Base-by-base conservation (phyloP, 2,797 vertebrate species). In the Chromobotia macracanthus region DNA sequence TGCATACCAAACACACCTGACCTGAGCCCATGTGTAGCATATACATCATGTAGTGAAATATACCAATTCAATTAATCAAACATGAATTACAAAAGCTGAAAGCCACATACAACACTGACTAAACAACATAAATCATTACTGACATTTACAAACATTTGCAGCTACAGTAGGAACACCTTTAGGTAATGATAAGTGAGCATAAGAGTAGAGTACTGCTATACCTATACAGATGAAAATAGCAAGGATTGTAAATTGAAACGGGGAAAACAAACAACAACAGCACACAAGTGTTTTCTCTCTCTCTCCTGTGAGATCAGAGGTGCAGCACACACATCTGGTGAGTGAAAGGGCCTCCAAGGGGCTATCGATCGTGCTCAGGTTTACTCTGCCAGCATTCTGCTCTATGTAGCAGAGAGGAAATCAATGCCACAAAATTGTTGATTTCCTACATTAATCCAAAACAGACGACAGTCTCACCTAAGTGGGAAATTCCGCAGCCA, bases 391-490 rank as follows among this genome's bases (percentile, higher is more conserved):
- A 87, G 86, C 70, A 84, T 86, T 77, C 78, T 72, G 63, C 81
- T 85, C 89, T 82, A 89, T 89, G 88, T 85, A 70, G 80, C 84
- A 74, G 84, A 87, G 80, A 87, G 87, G 65, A 90, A 92, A 92
- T 90, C 89, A 84, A 91, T 92, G 78, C 81, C 77, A 86, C 71
- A 80, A 75, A 87, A 88, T 31, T 6, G 86, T 90, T 88, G 82
- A 91, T 92, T 92, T 91, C 87, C 88, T 87, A 87, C 64, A 50
- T 67, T 84, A 82, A 68, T 19, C 80, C 58, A 79, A 75, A 80
- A 83, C 85, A 89, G 86, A 90, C 78, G 82, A 82, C 85, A 88
- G 87, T 82, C 70, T 86, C 61, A 75, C 67, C 86, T 87, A 74
- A 85, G 18, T 84, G 87, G 89, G 87, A 85, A 83, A 87, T 87